phyloP scores from a whole-genome alignment of 2,888 invertebrate genomes.

The Panopea generosa region DNA sequence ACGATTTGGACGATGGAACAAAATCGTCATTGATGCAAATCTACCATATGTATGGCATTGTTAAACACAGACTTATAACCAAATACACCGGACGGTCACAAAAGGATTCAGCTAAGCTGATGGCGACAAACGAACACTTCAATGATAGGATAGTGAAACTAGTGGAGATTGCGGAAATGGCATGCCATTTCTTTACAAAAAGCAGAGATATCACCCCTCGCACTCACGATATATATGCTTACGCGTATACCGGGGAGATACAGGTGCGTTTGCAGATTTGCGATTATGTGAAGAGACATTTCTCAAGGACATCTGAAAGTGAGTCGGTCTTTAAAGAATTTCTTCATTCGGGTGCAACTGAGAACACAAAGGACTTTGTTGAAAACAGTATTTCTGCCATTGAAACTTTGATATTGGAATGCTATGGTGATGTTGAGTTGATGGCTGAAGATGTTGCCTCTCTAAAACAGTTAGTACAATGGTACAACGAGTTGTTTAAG shows the following conservation, averaged over 20 bases:
- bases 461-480: slow-evolving; percentile 36
- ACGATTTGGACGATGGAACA: slow-evolving; percentile 45
- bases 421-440: slow-evolving; percentile 57
- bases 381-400: slow-evolving; percentile 53
- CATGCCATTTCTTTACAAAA: slow-evolving; percentile 58
- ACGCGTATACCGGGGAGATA: slow-evolving; percentile 65
- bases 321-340: slow-evolving; percentile 4
- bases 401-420: slow-evolving; percentile 63
- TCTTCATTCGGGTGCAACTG: slow-evolving; percentile 27
- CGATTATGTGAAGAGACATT: slow-evolving; percentile 52
- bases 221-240: slow-evolving; percentile 39
- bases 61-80: slow-evolving; percentile 48
- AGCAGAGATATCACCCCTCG: slow-evolving; percentile 58
- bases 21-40: slow-evolving; percentile 64
- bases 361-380: slow-evolving; percentile 45
- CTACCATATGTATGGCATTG: slow-evolving; percentile 70
- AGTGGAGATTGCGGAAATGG: slow-evolving; percentile 40
- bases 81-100: slow-evolving; percentile 47
- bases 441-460: slow-evolving; percentile 32
- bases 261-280: slow-evolving; percentile 62
- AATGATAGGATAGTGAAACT: slow-evolving; percentile 36
- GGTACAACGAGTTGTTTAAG: slow-evolving; percentile 62
- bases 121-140: slow-evolving; percentile 19
- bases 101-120: slow-evolving; percentile 30
- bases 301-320: slow-evolving; percentile 21